Conservation (phyloP, 2,888 invertebrate genomes). For the Melanostoma scalare region DNA sequence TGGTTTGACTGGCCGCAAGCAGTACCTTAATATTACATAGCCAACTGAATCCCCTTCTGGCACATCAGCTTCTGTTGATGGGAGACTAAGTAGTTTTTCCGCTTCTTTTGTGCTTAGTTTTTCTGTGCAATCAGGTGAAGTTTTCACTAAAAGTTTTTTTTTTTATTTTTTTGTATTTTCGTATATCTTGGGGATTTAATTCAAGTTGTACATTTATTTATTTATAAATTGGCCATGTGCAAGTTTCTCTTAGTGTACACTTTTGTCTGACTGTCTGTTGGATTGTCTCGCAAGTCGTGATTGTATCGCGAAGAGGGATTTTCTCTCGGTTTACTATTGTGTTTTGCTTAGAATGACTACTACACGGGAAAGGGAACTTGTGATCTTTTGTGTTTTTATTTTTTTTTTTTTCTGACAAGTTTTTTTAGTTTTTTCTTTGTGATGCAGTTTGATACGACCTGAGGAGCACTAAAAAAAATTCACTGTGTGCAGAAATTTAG, state of each 20-base stretch:
- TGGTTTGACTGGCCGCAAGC: conserved; percentile 20
- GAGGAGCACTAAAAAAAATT: conserved; percentile 1
- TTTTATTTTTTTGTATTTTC: too few species aligned
- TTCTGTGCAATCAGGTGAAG: conserved; percentile 63
- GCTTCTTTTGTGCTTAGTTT: conserved; percentile 62
- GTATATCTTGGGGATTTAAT: conserved; percentile 21
- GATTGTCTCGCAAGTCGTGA: conserved; percentile 37
- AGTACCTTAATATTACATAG: conserved; percentile 48
- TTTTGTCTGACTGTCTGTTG: conserved; percentile 38
- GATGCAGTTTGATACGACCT: conserved; percentile 33
- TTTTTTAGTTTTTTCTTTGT: conserved; percentile 29
- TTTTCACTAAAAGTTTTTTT: conserved; percentile 59
- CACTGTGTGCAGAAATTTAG: conserved; percentile 19
- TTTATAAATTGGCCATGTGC: conserved; percentile 35
- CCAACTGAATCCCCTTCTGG: conserved; percentile 2
- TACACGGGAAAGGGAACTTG: conserved; percentile 23
- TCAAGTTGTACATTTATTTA: conserved; percentile 16
- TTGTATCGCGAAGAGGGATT: conserved; percentile 47
- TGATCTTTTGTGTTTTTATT: conserved; percentile 33
- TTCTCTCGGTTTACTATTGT: conserved; percentile 21
- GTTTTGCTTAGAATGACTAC: conserved; percentile 56
- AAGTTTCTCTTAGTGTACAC: conserved; percentile 33
- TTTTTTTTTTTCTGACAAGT: conserved; percentile 23
- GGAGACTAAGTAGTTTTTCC: conserved; percentile 70
- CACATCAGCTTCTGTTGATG: conserved; percentile 54